Base-by-base conservation (phyloP, 2,113 vertebrate genomes). In the Sminthopsis crassicaudata region DNA sequence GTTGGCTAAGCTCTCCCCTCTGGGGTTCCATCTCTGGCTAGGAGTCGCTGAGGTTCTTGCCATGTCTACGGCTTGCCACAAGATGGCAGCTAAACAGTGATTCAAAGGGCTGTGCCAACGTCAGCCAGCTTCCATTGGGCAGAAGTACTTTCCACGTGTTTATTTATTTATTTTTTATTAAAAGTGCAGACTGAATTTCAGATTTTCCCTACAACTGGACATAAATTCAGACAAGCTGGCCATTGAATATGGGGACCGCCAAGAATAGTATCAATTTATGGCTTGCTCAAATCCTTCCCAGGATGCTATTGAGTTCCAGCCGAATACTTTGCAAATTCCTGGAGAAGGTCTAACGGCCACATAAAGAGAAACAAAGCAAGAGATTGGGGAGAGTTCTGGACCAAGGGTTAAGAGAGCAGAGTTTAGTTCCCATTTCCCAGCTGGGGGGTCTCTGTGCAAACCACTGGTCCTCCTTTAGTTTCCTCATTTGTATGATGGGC, bases 11-110 rank as follows among this genome's bases (percentile, higher is more conserved):
- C 30, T n/a, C 60, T 76, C 60, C 60, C 36, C 30, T n/a, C 30
- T 67, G 12, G 6, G 36, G 6, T 84, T 42, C 67, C n/a, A 84
- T 42, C 57, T 67, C n/a, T 42, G 67, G 42, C n/a, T 42, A 42
- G 22, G 67, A 19, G 67, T 84, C 9, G 23, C 36, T 22, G n/a
- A 84, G n/a, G 16, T 94, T 95, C 92, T 95, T 57, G 94, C 94
- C 96, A 89, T 97, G 95, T 96, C 90, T 96, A 60, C 89, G 94
- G 52, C 93, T 97, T 97, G 94, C 97, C 97, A 97, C 97, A 97
- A 98, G 97, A 97, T 97, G 97, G 95, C 97, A 97, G 95, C 91
- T 97, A 92, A 96, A 53, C 95, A 92, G 96, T 11, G 96, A 91
- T 84, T 96, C 96, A 97, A 96, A 96, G 51, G 30, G 95, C 48